Percentiles rank a stretch among this genome's conserved stretches.
phyloP scores from a whole-genome alignment of 2,888 invertebrate species.

The Nasonovia ribisnigri region DNA sequence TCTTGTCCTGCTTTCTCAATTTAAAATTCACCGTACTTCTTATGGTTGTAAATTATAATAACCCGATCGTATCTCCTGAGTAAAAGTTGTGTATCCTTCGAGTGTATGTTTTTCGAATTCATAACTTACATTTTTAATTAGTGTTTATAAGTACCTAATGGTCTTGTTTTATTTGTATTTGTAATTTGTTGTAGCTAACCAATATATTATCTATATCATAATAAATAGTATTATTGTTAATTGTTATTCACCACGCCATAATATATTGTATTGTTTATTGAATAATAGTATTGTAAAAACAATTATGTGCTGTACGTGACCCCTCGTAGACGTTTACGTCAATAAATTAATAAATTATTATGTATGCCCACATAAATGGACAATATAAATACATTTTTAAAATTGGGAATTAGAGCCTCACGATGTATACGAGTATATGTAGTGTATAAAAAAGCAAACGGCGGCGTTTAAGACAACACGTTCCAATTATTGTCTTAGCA shows the following conservation, averaged over 20 bases:
- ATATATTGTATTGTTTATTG: background rate
- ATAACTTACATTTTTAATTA: background rate
- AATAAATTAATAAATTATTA: background rate
- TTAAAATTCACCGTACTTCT: background rate
- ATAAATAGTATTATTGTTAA: background rate
- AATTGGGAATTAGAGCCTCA: background rate
- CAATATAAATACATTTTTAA: background rate
- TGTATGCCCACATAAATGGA: background rate
- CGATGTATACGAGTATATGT: no score
- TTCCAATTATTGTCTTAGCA: conserved; percentile 17
- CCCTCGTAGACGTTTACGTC: background rate
- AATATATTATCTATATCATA: background rate
- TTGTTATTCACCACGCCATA: background rate
- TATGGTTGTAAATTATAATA: background rate
- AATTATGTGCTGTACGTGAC: background rate
- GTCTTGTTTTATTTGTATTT: background rate
- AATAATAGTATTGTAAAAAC: background rate
- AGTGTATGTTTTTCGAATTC: background rate
- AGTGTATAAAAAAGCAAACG: background rate
- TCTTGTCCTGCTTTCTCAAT: background rate
- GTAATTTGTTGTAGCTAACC: background rate
- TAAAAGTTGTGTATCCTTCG: background rate
- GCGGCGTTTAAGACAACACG: background rate
- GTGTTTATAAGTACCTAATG: background rate
- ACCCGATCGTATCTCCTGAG: background rate